Conservation (phyloP, 2,113 vertebrate species). For the Pteruthius melanotis region DNA sequence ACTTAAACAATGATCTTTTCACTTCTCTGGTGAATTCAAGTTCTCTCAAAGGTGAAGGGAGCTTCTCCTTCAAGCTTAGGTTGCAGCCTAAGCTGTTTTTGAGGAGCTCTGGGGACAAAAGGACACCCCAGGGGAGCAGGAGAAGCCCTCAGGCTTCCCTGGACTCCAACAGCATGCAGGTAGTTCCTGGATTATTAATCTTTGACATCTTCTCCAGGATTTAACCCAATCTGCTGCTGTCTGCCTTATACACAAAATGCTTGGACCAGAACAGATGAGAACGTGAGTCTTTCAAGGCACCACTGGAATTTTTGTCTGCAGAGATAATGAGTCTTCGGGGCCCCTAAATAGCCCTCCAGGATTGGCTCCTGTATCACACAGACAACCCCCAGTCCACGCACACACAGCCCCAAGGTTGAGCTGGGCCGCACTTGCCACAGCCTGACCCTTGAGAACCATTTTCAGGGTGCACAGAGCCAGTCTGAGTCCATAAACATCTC, state of each 20-base stretch:
- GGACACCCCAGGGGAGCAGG: no score
- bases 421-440: not conserved
- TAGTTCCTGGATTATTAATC: not conserved
- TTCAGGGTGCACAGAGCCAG: not conserved
- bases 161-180: no score
- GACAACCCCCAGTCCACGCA: not conserved
- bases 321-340: not conserved
- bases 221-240: not conserved
- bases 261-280: not conserved
- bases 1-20: no score
- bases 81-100: no score
- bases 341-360: not conserved
- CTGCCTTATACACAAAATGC: not conserved
- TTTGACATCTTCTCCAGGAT: not conserved
- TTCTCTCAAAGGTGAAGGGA: no score
- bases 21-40: no score
- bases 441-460: not conserved
- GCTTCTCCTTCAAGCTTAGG: no score
- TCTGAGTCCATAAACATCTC: not conserved
- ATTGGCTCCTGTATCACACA: not conserved
- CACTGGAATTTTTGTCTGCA: not conserved
- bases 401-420: fast-evolving
- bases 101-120: no score
- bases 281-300: fast-evolving
- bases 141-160: no score